Conservation (phyloP, 2,113 vertebrate species). For the Carlito syrichta region DNA sequence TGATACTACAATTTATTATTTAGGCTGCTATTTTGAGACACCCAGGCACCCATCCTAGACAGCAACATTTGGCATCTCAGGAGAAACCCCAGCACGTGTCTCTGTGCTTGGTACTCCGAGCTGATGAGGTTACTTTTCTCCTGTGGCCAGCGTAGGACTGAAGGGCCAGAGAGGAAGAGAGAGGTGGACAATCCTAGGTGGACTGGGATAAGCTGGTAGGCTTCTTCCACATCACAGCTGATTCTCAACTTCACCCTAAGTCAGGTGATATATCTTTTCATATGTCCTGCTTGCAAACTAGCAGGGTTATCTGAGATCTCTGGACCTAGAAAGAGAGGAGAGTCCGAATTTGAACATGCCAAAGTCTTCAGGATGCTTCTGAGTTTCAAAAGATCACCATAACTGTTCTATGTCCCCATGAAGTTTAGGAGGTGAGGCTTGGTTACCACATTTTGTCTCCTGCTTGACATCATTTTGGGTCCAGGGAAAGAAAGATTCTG, state of each 20-base stretch:
- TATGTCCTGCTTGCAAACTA: background rate
- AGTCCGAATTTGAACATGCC: background rate
- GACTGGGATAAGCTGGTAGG: background rate
- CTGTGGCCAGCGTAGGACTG: background rate
- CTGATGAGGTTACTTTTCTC: no score
- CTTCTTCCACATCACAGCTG: background rate
- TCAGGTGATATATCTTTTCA: background rate
- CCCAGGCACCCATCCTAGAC: background rate
- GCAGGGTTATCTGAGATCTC: background rate
- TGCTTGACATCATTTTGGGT: background rate
- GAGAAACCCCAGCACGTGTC: background rate
- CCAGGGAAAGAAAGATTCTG: background rate
- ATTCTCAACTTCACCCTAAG: background rate
- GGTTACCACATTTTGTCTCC: background rate
- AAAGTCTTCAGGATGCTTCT: background rate
- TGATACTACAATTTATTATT: background rate
- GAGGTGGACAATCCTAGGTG: no score
- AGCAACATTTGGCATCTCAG: fast-evolving
- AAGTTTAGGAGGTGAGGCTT: background rate
- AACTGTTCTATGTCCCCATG: background rate
- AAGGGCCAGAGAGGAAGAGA: background rate
- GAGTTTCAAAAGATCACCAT: background rate
- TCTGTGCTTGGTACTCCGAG: background rate
- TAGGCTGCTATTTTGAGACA: background rate
- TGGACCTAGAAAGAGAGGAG: background rate